Conservation (phyloP, 2,797 vertebrate species). For the Myotis pilosus region DNA sequence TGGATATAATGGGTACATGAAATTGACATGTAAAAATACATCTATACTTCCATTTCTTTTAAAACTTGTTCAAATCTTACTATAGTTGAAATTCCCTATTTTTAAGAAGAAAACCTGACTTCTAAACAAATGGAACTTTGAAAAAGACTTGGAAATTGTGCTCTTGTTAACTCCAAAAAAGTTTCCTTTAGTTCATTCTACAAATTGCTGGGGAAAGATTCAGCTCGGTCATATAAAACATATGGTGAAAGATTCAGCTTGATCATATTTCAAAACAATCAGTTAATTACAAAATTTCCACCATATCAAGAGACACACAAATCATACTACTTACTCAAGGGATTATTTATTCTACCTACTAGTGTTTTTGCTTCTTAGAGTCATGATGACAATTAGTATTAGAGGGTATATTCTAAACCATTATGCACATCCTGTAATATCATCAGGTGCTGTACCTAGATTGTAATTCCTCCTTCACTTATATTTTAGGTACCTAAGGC, state of each 20-base stretch:
- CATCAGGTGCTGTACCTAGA: background rate
- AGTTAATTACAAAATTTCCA: background rate
- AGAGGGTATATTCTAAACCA: background rate
- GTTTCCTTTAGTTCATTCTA: background rate
- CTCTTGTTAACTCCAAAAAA: slow-evolving; percentile 28
- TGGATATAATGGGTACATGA: background rate
- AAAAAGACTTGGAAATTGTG: background rate
- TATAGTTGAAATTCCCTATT: background rate
- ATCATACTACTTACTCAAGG: background rate
- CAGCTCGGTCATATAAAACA: background rate
- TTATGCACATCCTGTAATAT: background rate
- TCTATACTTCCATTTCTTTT: slow-evolving; percentile 25
- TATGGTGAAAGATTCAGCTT: background rate
- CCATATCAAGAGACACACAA: background rate
- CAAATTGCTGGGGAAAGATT: background rate
- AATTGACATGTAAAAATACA: background rate
- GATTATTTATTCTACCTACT: background rate
- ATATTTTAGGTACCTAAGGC: background rate
- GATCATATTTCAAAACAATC: background rate
- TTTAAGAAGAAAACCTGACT: background rate
- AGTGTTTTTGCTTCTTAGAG: background rate
- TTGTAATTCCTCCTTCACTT: background rate
- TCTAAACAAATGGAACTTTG: background rate
- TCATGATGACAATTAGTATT: background rate
- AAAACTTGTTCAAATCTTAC: background rate